Conservation (phyloP, 37 sponge, comb jelly and placozoan species). For the Cliona cf. orientalis region DNA sequence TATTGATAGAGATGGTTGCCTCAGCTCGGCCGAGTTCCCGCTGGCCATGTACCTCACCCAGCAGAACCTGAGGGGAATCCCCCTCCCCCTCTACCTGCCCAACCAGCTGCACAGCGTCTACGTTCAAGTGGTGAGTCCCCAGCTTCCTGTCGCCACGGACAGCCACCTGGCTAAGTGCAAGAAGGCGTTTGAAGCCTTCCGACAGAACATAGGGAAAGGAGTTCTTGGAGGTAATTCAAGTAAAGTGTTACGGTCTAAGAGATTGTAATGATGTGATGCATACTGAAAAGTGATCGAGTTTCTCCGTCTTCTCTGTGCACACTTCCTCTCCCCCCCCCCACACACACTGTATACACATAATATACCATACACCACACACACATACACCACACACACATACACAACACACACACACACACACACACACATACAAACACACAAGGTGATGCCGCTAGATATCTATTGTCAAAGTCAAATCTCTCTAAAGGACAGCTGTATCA, state of each 20-base stretch:
- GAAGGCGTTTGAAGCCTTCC: conserved; percentile 40
- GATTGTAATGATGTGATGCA: no score
- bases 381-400: neutral
- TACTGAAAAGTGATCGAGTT: no score
- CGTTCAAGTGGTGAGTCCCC: neutral
- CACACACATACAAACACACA: neutral
- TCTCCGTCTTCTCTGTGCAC: no score
- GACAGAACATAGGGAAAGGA: conserved; percentile 20
- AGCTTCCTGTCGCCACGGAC: conserved; percentile 12
- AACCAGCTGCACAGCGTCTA: neutral
- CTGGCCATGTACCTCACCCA: conserved; percentile 62
- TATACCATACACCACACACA: no score
- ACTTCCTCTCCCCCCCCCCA: no score
- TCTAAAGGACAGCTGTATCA: conserved; percentile 44
- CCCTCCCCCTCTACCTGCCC: conserved; percentile 36
- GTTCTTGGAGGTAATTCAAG: conserved; percentile 34
- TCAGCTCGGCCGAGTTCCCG: conserved; percentile 54
- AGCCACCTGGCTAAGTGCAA: conserved; percentile 38
- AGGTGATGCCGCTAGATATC: conserved; percentile 56
- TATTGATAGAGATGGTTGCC: conserved; percentile 49
- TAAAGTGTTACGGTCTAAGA: no score
- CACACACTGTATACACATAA: no score
- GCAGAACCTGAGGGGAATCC: conserved; percentile 2
- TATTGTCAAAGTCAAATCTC: conserved; percentile 55
- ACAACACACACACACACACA: neutral